A percentile compares a stretch with the other conserved stretches of the same genome.
Conservation (phyloP, 1,140 invertebrate genomes). For the Thalassaphorura encarpata region DNA sequence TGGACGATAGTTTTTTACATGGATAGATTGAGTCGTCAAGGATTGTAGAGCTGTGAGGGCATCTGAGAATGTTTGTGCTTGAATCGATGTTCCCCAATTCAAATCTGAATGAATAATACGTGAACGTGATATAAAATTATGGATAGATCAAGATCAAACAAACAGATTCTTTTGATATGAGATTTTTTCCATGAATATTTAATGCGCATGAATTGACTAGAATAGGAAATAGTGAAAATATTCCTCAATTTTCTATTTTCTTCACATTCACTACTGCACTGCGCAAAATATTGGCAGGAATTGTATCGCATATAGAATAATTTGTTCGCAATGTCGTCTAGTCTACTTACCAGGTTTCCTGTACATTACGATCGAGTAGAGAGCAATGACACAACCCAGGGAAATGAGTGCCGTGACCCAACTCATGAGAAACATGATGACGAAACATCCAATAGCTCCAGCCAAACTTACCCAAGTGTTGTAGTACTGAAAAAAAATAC, state of each 20-base stretch:
- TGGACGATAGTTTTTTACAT: conserved; percentile 95
- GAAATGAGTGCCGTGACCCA: conserved; percentile 84
- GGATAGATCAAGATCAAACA: too few species aligned
- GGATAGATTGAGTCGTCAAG: conserved; percentile 72
- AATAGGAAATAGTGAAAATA: too few species aligned
- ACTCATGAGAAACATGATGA: conserved; percentile 86
- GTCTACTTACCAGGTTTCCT: conserved; percentile 71
- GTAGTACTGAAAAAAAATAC: conserved; percentile 60
- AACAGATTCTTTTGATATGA: too few species aligned
- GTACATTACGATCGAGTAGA: conserved; percentile 83
- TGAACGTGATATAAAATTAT: too few species aligned
- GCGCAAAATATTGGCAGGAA: too few species aligned
- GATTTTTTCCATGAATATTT: too few species aligned
- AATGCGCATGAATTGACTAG: too few species aligned
- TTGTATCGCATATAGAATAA: too few species aligned
- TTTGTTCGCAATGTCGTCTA: too few species aligned
- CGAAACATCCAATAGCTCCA: conserved; percentile 78
- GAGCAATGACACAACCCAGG: conserved; percentile 71
- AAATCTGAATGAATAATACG: too few species aligned
- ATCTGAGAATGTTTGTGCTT: conserved; percentile 92
- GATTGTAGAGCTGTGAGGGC: conserved; percentile 72
- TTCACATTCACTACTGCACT: too few species aligned
- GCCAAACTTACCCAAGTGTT: conserved; percentile 87
- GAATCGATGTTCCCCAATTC: conserved; percentile 95
- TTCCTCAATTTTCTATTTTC: too few species aligned